Conservation (phyloP, 35 echinoderm and acorn worm genomes). For the Apostichopus parvimensis region DNA sequence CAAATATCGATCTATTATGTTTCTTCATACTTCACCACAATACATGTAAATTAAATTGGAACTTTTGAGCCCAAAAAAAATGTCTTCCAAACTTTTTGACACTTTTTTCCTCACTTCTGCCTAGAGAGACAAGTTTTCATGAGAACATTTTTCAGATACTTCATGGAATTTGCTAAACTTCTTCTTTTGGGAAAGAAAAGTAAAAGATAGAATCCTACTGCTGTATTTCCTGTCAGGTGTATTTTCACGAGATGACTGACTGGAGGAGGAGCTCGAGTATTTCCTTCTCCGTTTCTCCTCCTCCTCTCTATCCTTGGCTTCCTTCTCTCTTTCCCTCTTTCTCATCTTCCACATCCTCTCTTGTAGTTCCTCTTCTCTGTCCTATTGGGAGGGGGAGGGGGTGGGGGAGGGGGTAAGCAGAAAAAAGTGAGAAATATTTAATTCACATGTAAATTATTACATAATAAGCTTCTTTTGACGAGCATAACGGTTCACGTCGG, state of each 20-base stretch:
- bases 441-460: neutral
- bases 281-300: constrained; percentile 45
- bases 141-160: neutral
- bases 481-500: too few species aligned
- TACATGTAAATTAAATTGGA: too few species aligned
- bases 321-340: constrained; percentile 74
- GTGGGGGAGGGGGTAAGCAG: too few species aligned
- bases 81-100: too few species aligned
- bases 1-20: too few species aligned
- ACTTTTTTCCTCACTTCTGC: neutral
- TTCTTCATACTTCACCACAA: neutral
- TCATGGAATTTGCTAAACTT: neutral
- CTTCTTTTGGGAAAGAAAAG: constrained; percentile 53
- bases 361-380: constrained; percentile 81
- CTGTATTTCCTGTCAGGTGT: constrained; percentile 73
- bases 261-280: constrained; percentile 13
- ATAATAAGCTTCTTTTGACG: too few species aligned
- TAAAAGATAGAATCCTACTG: constrained; percentile 81
- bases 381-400: constrained; percentile 53
- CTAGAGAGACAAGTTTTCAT: neutral
- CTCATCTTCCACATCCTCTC: constrained; percentile 84
- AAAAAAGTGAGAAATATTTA: neutral
- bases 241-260: constrained; percentile 58
- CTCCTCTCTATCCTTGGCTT: constrained; percentile 64
- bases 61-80: neutral